Conservation (phyloP, 2,888 invertebrate genomes). For the Galerucella pusilla region DNA sequence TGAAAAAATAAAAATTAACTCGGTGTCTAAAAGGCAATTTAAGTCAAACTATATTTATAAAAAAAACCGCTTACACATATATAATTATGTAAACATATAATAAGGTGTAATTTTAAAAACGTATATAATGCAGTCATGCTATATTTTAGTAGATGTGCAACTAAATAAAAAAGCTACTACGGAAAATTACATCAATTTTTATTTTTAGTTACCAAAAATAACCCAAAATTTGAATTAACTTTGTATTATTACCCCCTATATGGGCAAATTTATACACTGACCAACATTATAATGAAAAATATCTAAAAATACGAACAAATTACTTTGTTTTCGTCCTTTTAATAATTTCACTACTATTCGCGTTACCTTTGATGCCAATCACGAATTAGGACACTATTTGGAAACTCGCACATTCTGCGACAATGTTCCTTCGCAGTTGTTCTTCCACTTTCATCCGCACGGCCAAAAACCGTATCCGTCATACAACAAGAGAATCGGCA, state of each 20-base stretch:
- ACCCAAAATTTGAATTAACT: no score
- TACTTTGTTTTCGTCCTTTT: not conserved
- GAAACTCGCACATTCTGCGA: constrained; percentile 2
- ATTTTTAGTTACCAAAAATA: no score
- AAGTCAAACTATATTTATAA: no score
- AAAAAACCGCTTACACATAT: not conserved
- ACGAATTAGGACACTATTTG: not conserved
- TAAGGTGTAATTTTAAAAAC: not conserved
- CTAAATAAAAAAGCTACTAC: not conserved
- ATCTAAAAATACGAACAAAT: not conserved
- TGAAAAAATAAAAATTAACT: no score
- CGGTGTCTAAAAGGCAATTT: no score
- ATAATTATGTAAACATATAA: not conserved
- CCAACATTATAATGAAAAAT: not conserved
- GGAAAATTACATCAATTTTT: no score
- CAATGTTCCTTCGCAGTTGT: constrained; percentile 1
- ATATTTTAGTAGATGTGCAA: constrained; percentile 2
- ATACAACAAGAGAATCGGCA: not conserved
- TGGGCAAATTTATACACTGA: not conserved
- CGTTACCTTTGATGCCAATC: constrained; percentile 4
- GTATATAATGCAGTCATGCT: not conserved
- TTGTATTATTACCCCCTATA: no score
- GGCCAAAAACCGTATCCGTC: constrained; percentile 9
- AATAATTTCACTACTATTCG: not conserved
- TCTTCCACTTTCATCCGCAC: constrained; percentile 8